A percentile compares a stretch with the other conserved stretches of the same genome.
These are phyloP conservation scores for Pristionchus entomophagus DNA, from an alignment of 2,888 invertebrate genomes.

Conservation along the genomic window DNA sequence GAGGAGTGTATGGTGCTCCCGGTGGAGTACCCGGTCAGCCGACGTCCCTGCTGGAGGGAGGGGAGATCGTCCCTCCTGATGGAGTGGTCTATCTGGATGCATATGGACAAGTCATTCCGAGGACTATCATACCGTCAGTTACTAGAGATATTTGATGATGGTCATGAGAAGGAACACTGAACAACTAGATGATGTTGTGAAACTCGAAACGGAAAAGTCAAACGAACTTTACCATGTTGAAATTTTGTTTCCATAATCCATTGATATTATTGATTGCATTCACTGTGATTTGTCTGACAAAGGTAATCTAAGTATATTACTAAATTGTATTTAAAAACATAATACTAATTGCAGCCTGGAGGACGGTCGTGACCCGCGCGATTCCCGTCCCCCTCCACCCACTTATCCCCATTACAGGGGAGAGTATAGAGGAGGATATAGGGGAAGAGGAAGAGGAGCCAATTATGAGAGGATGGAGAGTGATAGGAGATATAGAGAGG, in stretches of 20 bases:
- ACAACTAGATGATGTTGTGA: neutral
- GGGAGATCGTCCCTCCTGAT: conserved; percentile 17
- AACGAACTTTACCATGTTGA: neutral
- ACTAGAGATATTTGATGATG: neutral
- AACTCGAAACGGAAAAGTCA: neutral
- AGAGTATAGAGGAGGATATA: neutral
- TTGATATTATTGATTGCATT: no score
- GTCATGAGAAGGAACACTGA: no score
- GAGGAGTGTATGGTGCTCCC: neutral
- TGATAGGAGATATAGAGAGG: conserved; percentile 15
- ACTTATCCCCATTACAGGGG: neutral
- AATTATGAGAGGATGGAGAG: conserved; percentile 21
- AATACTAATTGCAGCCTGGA: conserved; percentile 21
- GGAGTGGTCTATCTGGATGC: neutral
- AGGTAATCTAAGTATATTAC: no score
- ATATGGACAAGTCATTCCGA: conserved; percentile 13
- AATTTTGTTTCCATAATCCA: no score
- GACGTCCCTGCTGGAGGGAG: conserved; percentile 39
- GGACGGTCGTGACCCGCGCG: conserved; percentile 38
- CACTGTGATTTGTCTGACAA: no score
- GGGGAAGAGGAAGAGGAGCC: conserved; percentile 26
- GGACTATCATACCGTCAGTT: neutral
- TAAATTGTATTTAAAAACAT: no score
- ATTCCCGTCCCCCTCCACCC: neutral
- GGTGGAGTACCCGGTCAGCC: neutral